phyloP scores from a whole-genome alignment of 2,888 invertebrate species.

The Dryobotodes eremita region DNA sequence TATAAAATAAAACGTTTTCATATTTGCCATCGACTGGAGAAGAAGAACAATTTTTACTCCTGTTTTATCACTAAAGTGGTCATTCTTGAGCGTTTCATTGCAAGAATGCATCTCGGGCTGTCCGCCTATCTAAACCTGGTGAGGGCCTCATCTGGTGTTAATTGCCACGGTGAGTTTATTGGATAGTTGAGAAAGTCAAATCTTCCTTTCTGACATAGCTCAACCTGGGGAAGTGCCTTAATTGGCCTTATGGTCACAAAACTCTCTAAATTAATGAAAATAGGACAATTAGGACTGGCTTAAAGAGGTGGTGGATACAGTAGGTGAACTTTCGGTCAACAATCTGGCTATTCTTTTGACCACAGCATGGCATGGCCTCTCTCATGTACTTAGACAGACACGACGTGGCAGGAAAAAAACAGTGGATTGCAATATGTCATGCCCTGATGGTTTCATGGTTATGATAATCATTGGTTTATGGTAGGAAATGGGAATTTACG shows the following conservation, averaged over 20 bases:
- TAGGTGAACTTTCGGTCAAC: neutral
- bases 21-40: neutral
- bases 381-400: neutral
- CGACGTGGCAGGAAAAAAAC: neutral
- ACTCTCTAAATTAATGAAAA: no score
- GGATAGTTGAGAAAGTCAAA: neutral
- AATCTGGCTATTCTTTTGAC: neutral
- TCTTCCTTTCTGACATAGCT: neutral
- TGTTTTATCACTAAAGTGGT: neutral
- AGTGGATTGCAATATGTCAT: neutral
- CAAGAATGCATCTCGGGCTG: neutral
- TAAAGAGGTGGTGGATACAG: neutral
- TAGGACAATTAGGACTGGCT: neutral
- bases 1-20: no score
- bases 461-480: slow-evolving; percentile 23
- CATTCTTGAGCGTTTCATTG: neutral
- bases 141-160: neutral
- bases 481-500: slow-evolving; percentile 39
- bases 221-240: neutral
- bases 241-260: neutral
- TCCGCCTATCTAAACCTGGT: neutral
- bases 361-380: neutral
- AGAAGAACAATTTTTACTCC: neutral
- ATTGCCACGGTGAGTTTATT: neutral
- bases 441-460: slow-evolving; percentile 17